Evolutionary conservation across 2,113 vertebrate species (phyloP).

Genomic region (Bathybates hornii): DNA sequence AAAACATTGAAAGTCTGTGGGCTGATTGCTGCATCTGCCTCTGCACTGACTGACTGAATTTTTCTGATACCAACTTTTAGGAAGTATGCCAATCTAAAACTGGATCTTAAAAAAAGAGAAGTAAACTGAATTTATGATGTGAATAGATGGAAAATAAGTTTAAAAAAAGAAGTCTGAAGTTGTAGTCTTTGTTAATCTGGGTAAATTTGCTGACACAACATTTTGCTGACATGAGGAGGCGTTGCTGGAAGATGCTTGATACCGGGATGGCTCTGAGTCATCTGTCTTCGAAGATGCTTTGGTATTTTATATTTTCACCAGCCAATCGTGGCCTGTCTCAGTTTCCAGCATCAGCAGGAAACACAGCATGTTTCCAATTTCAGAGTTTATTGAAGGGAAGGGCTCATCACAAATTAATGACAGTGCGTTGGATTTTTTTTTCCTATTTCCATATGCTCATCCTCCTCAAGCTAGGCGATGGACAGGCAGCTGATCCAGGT

Average conservation of each 20-base stretch:
- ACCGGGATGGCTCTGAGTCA: background rate
- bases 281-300: background rate
- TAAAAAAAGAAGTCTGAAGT: background rate
- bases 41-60: background rate
- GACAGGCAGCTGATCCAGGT: constrained; percentile 70
- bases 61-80: background rate
- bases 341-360: background rate
- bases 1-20: background rate
- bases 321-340: background rate
- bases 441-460: background rate
- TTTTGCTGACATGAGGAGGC: background rate
- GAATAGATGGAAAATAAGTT: background rate
- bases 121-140: background rate
- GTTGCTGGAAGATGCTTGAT: background rate
- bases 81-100: background rate
- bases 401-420: background rate
- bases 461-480: constrained; percentile 70
- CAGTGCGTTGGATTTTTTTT: background rate
- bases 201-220: background rate
- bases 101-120: background rate
- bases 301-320: background rate
- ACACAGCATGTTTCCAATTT: background rate
- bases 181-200: background rate
- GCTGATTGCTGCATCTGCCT: background rate
- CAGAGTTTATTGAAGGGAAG: background rate